Evolutionary conservation across 2,113 vertebrate genomes (phyloP).

Genomic region (Limnothrissa miodon): DNA sequence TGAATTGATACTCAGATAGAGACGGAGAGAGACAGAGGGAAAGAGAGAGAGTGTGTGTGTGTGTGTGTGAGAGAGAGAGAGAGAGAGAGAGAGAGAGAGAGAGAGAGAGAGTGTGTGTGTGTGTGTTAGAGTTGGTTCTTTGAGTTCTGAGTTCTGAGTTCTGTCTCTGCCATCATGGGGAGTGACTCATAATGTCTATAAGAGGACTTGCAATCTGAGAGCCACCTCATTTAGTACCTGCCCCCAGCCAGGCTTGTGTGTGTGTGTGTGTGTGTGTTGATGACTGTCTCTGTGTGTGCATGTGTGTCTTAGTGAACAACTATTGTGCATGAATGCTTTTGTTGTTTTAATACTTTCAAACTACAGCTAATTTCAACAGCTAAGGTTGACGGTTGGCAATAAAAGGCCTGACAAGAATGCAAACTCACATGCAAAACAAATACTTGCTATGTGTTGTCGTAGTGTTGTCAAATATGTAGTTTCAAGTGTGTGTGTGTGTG

Average conservation of each 20-base stretch:
- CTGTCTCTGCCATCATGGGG: neutral
- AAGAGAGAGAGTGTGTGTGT: neutral
- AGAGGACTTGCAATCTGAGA: neutral
- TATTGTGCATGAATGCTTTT: neutral
- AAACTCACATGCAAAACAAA: no score
- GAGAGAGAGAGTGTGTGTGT: neutral
- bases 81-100: neutral
- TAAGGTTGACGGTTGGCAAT: no score
- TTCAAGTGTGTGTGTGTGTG: neutral
- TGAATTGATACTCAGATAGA: neutral
- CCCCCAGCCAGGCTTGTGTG: neutral
- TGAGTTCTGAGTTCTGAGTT: neutral
- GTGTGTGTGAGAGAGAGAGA: neutral
- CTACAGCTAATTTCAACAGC: no score
- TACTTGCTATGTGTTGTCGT: no score
- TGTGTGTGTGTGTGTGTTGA: neutral
- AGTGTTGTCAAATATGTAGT: neutral
- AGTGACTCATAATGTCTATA: neutral
- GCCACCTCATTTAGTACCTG: neutral
- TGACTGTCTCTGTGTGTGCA: neutral
- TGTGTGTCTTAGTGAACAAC: neutral
- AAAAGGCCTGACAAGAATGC: no score
- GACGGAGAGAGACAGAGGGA: neutral
- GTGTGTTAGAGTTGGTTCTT: no score
- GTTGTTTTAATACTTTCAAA: no score